Percentiles rank a stretch among this genome's conserved stretches.
Conservation (phyloP, 2,797 vertebrate genomes). For the Coregonus sp. region DNA sequence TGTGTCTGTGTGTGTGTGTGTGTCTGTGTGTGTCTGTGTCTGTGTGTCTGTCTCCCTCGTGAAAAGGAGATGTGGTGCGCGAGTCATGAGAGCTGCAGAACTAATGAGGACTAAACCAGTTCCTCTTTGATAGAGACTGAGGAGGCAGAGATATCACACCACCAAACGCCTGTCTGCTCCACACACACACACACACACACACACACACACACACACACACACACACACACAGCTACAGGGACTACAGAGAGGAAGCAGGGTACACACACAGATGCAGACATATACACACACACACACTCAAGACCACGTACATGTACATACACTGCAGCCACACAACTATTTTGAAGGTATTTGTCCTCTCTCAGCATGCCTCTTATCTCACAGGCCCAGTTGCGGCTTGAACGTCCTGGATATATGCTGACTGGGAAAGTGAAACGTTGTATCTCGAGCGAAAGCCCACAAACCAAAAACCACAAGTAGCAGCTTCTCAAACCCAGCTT, state of each 20-base stretch:
- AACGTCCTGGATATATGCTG: constrained; percentile 72
- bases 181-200: constrained; percentile 7
- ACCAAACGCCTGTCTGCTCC: constrained; percentile 10
- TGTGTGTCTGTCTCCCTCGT: constrained; percentile 17
- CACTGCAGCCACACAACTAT: constrained; percentile 35
- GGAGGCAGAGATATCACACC: constrained; percentile 24
- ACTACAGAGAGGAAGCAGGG: background rate
- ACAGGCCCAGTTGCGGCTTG: constrained; percentile 71
- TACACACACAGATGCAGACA: constrained; percentile 11
- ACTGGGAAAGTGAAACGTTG: constrained; percentile 76
- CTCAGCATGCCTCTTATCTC: constrained; percentile 59
- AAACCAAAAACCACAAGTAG: constrained; percentile 81
- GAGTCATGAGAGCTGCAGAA: constrained; percentile 59
- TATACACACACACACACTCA: constrained; percentile 7
- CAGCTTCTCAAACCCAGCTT: constrained; percentile 54
- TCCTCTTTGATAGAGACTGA: constrained; percentile 40
- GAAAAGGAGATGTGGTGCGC: constrained; percentile 45
- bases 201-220: constrained; percentile 5
- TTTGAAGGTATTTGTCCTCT: constrained; percentile 44
- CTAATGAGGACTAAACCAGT: constrained; percentile 56
- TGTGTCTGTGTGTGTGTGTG: too few species aligned
- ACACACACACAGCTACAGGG: background rate
- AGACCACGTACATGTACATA: background rate
- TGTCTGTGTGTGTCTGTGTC: too few species aligned
- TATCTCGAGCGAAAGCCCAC: constrained; percentile 75